A percentile compares a stretch with the other conserved stretches of the same genome.
phyloP scores from a whole-genome alignment of 2,888 invertebrate genomes.

The Sturmia bella region DNA sequence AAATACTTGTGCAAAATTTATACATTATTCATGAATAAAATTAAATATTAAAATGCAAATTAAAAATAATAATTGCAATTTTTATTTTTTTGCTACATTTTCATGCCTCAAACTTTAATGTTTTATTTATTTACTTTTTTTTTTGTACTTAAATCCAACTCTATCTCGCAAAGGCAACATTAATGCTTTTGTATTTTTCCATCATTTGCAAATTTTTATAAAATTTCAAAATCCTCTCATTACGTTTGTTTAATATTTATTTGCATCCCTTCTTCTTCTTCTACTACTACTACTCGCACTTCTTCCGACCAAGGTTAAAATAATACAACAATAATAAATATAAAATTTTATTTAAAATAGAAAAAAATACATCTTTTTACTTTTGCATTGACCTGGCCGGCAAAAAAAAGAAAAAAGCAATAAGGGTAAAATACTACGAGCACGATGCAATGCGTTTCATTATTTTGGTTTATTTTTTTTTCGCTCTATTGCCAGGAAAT shows the following conservation, averaged over 20 bases:
- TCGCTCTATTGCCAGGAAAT: constrained; percentile 45
- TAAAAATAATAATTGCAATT: constrained; percentile 14
- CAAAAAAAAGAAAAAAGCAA: not conserved
- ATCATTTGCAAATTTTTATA: constrained; percentile 59
- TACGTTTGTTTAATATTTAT: constrained; percentile 17
- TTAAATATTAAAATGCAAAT: constrained; percentile 42
- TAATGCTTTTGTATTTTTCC: constrained; percentile 25
- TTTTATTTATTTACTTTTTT: not conserved
- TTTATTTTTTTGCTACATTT: constrained; percentile 1
- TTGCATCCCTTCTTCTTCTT: constrained; percentile 16
- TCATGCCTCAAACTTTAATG: not conserved
- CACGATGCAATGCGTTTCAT: constrained; percentile 58
- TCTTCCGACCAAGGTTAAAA: constrained; percentile 44
- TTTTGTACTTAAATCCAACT: constrained; percentile 3
- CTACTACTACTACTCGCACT: no score
- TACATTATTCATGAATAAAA: constrained; percentile 30
- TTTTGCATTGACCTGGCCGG: constrained; percentile 55
- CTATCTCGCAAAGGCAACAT: constrained; percentile 34
- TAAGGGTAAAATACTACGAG: not conserved
- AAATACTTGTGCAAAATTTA: not conserved
- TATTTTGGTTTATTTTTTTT: constrained; percentile 30
- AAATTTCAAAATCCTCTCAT: constrained; percentile 51
- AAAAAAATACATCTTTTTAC: constrained; percentile 15
- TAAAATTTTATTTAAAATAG: constrained; percentile 17
- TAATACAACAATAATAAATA: constrained; percentile 41